Evolutionary conservation across 2,113 vertebrate genomes (phyloP).

Genomic region (Barnardius zonarius): DNA sequence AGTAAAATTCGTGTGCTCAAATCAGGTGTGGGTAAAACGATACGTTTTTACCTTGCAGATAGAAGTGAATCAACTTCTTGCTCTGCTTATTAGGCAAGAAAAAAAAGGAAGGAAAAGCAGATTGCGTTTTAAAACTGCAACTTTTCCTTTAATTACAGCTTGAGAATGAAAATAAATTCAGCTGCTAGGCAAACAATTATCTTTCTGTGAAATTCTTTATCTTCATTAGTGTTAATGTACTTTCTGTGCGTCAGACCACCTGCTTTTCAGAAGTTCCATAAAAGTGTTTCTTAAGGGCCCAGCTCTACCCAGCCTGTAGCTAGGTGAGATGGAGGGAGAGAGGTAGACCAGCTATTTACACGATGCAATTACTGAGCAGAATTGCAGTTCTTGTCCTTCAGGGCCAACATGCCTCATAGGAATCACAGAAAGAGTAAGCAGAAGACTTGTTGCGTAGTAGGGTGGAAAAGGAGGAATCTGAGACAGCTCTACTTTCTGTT

Average conservation of each 20-base stretch:
- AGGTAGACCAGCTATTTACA: not conserved
- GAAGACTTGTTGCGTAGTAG: not conserved
- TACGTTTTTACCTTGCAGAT: not conserved
- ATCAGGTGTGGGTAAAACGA: not conserved
- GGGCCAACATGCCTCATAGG: not conserved
- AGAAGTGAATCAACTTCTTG: conserved; percentile 18
- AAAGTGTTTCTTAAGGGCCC: conserved; percentile 32
- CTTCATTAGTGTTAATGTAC: conserved; percentile 40
- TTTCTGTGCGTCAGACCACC: conserved; percentile 15
- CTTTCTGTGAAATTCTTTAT: conserved; percentile 53
- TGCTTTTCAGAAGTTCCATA: conserved; percentile 9
- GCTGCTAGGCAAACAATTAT: conserved; percentile 53
- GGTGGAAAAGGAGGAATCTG: not conserved
- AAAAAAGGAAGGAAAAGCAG: not conserved
- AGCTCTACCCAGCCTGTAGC: not conserved
- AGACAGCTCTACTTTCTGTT: not conserved
- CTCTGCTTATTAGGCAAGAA: not conserved
- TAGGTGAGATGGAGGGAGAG: not conserved
- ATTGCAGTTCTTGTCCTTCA: not conserved
- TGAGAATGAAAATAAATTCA: conserved; percentile 26
- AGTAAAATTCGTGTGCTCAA: not conserved
- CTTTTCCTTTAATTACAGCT: conserved; percentile 45
- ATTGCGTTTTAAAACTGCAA: conserved; percentile 27
- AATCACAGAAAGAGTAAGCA: not conserved
- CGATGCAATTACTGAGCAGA: not conserved